Evolutionary conservation across 2,888 invertebrate genomes (phyloP).

Genomic region (Galerucella pusilla): DNA sequence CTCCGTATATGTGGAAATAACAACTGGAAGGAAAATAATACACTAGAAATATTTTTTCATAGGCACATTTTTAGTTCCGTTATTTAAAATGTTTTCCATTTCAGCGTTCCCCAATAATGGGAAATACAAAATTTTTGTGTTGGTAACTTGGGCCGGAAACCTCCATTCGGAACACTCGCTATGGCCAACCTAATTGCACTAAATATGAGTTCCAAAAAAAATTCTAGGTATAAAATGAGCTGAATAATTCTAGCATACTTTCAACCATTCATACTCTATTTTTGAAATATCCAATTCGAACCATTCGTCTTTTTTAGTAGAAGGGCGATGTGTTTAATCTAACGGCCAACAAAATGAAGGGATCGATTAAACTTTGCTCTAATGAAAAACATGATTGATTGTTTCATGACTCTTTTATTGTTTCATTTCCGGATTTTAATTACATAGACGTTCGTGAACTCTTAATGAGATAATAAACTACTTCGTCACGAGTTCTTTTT

Average conservation of each 20-base stretch:
- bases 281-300: neutral
- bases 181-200: too few species aligned
- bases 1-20: too few species aligned
- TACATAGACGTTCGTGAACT: conserved; percentile 35
- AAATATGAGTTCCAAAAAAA: too few species aligned
- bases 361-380: conserved; percentile 24
- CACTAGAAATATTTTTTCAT: too few species aligned
- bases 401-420: conserved; percentile 39
- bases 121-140: too few species aligned
- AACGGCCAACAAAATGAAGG: conserved; percentile 9
- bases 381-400: conserved; percentile 45
- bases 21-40: too few species aligned
- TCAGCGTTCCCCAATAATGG: too few species aligned
- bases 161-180: too few species aligned
- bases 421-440: conserved; percentile 43
- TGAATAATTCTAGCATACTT: neutral
- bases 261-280: neutral
- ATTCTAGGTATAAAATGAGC: too few species aligned
- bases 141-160: too few species aligned
- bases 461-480: conserved; percentile 32
- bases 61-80: too few species aligned
- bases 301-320: neutral
- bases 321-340: conserved; percentile 11
- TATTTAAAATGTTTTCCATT: too few species aligned
- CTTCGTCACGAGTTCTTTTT: conserved; percentile 25